Evolutionary conservation across 2,113 vertebrate genomes (phyloP).

Genomic region (Anseranas semipalmata): DNA sequence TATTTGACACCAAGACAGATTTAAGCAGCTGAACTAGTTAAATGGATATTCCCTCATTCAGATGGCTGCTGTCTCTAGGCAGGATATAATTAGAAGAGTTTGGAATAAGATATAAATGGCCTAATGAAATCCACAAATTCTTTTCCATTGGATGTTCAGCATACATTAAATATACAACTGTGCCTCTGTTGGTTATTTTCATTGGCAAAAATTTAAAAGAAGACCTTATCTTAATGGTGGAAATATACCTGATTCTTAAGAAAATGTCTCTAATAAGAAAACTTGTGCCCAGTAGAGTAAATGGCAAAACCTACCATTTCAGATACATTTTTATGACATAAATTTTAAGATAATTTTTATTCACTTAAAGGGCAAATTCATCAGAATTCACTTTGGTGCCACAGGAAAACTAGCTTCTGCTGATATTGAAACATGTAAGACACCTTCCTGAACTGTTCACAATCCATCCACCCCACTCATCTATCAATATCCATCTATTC

Average conservation of each 20-base stretch:
- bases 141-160: neutral
- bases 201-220: neutral
- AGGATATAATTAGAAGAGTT: neutral
- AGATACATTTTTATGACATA: neutral
- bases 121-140: neutral
- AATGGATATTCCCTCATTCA: neutral
- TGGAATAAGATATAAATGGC: neutral
- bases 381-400: slow-evolving; percentile 90
- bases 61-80: neutral
- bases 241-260: neutral
- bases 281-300: neutral
- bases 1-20: neutral
- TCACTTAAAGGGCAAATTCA: slow-evolving; percentile 88
- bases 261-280: neutral
- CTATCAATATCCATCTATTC: neutral
- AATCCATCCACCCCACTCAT: neutral
- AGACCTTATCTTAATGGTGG: neutral
- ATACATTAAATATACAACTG: neutral
- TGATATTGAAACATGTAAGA: slow-evolving; percentile 75
- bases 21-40: neutral
- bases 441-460: neutral
- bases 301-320: neutral
- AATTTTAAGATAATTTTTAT: neutral
- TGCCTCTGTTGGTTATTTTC: neutral
- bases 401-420: slow-evolving; percentile 95